phyloP scores from a whole-genome alignment of 1,140 invertebrate species.

The Pseudomyrmex pallidus region DNA sequence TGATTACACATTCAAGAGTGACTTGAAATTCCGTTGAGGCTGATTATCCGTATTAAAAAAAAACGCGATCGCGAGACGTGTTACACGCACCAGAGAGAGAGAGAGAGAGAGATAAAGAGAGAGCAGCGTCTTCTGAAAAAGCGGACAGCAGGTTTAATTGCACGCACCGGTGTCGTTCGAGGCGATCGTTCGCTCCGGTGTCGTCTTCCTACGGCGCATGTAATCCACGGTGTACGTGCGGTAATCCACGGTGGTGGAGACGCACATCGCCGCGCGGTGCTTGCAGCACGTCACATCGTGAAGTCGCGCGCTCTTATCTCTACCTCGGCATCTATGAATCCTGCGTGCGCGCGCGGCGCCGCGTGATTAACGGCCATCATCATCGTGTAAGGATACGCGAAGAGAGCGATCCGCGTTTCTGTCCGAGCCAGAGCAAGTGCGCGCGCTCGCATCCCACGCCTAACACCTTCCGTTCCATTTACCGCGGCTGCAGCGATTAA shows the following conservation, averaged over 20 bases:
- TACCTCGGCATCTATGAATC: background rate
- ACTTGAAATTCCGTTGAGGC: background rate
- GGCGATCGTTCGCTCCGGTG: slow-evolving; percentile 9
- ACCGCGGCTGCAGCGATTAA: slow-evolving; percentile 64
- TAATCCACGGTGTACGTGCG: background rate
- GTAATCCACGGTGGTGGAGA: slow-evolving; percentile 8
- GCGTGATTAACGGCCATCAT: slow-evolving; percentile 62
- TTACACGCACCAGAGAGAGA: no score
- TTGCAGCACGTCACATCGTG: slow-evolving; percentile 31
- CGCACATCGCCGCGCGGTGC: background rate
- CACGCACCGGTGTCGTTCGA: slow-evolving; percentile 30
- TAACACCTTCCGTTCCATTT: slow-evolving; percentile 77
- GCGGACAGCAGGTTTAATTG: slow-evolving; percentile 27
- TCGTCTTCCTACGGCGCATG: background rate
- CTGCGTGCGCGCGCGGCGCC: background rate
- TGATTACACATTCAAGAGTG: background rate
- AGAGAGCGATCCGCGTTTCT: background rate
- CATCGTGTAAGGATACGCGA: background rate
- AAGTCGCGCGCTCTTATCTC: background rate
- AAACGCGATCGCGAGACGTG: background rate
- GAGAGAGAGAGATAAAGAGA: no score
- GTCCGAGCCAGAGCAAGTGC: background rate
- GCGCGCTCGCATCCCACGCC: slow-evolving; percentile 45
- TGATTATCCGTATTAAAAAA: background rate
- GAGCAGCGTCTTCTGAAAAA: background rate